These are phyloP conservation scores for Coregonus suidteri DNA, from an alignment of 2,797 vertebrate species.

Conservation along the genomic window DNA sequence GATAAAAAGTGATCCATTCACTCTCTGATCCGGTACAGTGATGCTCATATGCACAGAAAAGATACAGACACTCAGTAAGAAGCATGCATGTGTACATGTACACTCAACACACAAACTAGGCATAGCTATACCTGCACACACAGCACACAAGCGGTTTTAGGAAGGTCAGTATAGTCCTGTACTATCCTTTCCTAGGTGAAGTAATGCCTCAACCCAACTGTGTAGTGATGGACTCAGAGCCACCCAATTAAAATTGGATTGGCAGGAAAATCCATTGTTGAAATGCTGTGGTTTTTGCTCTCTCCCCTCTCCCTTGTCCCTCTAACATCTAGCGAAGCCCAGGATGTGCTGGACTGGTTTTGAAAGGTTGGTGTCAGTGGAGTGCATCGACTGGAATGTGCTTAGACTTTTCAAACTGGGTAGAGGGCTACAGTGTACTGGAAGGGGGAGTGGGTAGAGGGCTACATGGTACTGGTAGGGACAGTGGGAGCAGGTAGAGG, in stretches of 20 bases:
- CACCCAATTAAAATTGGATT: background rate
- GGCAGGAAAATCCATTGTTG: background rate
- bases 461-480: background rate
- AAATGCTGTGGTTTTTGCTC: constrained; percentile 5
- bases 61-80: background rate
- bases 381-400: constrained; percentile 16
- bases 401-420: constrained; percentile 17
- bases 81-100: background rate
- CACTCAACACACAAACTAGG: no score
- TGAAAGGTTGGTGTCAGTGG: constrained; percentile 38
- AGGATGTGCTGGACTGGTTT: constrained; percentile 16
- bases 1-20: background rate
- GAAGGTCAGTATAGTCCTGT: background rate
- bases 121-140: background rate
- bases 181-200: background rate
- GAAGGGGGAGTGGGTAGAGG: constrained; percentile 15
- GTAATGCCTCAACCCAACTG: background rate
- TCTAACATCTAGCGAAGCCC: background rate
- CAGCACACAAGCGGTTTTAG: background rate
- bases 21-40: background rate
- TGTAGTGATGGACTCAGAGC: background rate
- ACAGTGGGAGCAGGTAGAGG: background rate
- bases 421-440: constrained; percentile 1
- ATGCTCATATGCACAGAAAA: background rate
- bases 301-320: constrained; percentile 2